Base-by-base conservation (phyloP, 64 coral and sea anemone genomes). In the Dendrophyllia cribrosa region DNA sequence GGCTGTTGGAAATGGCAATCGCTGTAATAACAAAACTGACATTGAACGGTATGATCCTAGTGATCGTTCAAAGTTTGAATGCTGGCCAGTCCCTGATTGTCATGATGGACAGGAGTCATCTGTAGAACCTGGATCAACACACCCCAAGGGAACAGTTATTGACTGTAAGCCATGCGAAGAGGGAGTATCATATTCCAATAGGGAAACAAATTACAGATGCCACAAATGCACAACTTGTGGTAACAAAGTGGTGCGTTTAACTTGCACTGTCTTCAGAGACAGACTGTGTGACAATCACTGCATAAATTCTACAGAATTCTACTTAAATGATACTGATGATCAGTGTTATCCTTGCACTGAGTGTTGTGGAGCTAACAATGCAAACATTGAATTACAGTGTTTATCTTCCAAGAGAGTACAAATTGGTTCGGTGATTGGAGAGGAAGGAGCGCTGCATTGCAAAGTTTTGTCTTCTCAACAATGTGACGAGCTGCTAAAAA, bases 41-140 rank as follows among this genome's bases (percentile, higher is more conserved):
- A 84, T 84, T 67, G 45, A 84, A 20, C 60, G 68, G 9, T 66
- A 47, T 25, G 17, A 84, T 46, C 17, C 10, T 14, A 49, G 9
- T 50, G 17, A 84, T 23, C 43, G 7, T 50, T 15, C 43, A 20
- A 4, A 67, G 13, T 67, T 5, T 51, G 10, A 0, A 5, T 84
- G 80, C 61, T 84, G 80, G 80, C 44, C 80, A 6, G 10, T 34
- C 22, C 45, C 43, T 14, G 9, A 12, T 11, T 84, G 80, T 47
- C 59, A n/a, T 23, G 80, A 84, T 66, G 80, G 80, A 6, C 44
- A 84, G 20, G 44, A 84, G 22, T 0, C 44, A 67, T 67, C 80
- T 51, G 80, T 84, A 19, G 4, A 67, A 21, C 62, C 62, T 9
- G 80, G 80, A 4, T 84, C 80, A 67, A 20, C 21, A 5, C 60